Evolutionary conservation across 35 echinoderm and acorn worm genomes (phyloP), one percentile per base, ranked within the genome.

Genomic region (Hemicentrotus pulcherrimus): DNA sequence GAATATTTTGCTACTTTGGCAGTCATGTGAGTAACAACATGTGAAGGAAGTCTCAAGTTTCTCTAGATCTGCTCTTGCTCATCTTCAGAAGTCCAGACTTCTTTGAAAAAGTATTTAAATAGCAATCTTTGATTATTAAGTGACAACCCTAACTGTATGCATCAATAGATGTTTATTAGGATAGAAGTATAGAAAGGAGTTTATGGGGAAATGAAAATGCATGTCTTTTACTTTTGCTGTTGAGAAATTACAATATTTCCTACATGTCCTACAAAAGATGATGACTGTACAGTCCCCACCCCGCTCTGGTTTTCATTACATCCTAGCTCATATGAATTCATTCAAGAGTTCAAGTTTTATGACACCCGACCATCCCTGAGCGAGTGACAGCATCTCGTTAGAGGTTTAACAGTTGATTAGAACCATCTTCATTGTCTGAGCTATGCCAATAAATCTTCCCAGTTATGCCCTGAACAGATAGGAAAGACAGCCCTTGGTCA

Each of bases 361-460:
- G 28, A 78, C 1, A 24, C 65, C 65, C n/a, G 19, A 3, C 22
- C 2, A 78, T 78, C 65, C 65, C 65, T 9, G 24, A 78, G 65
- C 28, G 65, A 28, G 19, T 78, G 65, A 78, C 65, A 78, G 65
- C 65, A 28, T 78, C 65, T 78, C 8, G 65, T 78, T 78, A n/a
- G 65, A 78, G 65, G 65, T 78, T 78, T 78, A 78, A 78, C 65
- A 78, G 65, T 78, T 78, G 65, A 78, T 78, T 78, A 78, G 65
- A 78, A 78, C 65, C 65, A 78, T 90, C 88, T 47, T 47, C 32
- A 45, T 90, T 90, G 32, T 90, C 88, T 90, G 88, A 18, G 32
- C 16, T 90, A 15, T 9, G 88, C 32, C 32, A 45, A 45, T 90
- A 33, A 90, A 45, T 90, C 46, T 90, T 33, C 18, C 32, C 15